Percentiles rank a stretch among this genome's conserved stretches.
Evolutionary conservation across 2,113 vertebrate genomes (phyloP).

Genomic region (Embiotoca jacksoni): DNA sequence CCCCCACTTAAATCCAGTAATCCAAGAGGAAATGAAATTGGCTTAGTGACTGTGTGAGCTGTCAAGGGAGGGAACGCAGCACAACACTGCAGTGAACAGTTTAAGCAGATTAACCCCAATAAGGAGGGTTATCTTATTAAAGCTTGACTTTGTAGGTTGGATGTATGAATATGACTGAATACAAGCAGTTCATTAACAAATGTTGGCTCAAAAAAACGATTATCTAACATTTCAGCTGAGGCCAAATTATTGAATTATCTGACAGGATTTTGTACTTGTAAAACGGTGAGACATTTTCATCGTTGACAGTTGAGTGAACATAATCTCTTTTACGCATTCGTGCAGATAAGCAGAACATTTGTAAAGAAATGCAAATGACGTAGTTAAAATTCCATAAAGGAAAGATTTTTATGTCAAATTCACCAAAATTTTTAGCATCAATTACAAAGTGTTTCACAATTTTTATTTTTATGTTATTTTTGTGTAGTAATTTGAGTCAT

Average conservation of each 20-base stretch:
- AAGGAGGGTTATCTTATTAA: constrained; percentile 64
- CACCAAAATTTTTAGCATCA: neutral
- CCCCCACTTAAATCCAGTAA: constrained; percentile 44
- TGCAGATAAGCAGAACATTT: too few relatives aligned
- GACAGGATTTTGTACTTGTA: too few relatives aligned
- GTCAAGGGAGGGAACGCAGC: constrained; percentile 40
- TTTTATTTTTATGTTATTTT: too few relatives aligned
- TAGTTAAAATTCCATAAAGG: too few relatives aligned
- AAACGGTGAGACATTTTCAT: too few relatives aligned
- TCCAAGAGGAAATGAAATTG: constrained; percentile 75
- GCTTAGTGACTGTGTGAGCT: constrained; percentile 58
- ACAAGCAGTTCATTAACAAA: constrained; percentile 8
- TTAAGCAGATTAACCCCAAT: constrained; percentile 74
- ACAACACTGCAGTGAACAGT: constrained; percentile 46
- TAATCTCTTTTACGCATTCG: neutral
- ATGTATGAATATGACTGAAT: constrained; percentile 28
- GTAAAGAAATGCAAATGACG: too few relatives aligned
- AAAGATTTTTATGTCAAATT: too few relatives aligned
- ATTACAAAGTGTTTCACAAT: neutral
- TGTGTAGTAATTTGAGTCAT: too few relatives aligned
- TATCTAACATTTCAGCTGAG: constrained; percentile 6
- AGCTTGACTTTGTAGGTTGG: constrained; percentile 36
- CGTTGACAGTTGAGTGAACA: neutral
- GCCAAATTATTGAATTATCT: too few relatives aligned
- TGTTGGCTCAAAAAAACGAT: constrained; percentile 3